phyloP scores from a whole-genome alignment of 2,888 invertebrate species.

The Drosophila trichaetosa region DNA sequence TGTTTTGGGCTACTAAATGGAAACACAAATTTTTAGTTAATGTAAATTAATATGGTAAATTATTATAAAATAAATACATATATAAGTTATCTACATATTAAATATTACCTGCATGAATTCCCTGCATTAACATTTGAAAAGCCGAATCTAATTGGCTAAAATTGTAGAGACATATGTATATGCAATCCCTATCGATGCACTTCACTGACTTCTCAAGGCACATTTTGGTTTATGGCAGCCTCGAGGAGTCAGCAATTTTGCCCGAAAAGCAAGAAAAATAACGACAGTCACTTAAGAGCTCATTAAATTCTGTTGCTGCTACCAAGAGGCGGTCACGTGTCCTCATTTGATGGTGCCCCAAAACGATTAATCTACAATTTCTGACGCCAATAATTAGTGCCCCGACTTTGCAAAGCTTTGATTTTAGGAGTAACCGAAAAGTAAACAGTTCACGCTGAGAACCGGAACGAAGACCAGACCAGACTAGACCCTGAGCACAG shows the following conservation, averaged over 20 bases:
- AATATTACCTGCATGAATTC: neutral
- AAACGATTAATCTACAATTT: slow-evolving; percentile 42
- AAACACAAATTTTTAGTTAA: neutral
- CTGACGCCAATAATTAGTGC: slow-evolving; percentile 57
- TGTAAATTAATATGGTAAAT: neutral
- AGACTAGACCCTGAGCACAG: neutral
- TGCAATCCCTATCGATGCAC: slow-evolving; percentile 21
- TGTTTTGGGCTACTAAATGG: neutral
- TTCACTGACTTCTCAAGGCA: slow-evolving; percentile 19
- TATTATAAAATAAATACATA: neutral
- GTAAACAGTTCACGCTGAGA: slow-evolving; percentile 22
- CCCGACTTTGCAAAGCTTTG: slow-evolving; percentile 44
- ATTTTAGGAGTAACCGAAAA: slow-evolving; percentile 27
- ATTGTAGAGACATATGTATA: too few species aligned
- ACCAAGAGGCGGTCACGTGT: slow-evolving; percentile 53
- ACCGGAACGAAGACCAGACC: neutral
- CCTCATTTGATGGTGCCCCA: slow-evolving; percentile 45
- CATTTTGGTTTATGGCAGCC: slow-evolving; percentile 41
- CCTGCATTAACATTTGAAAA: neutral
- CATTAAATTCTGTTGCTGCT: slow-evolving; percentile 60
- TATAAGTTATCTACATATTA: neutral
- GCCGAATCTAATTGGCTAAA: neutral
- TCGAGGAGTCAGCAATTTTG: slow-evolving; percentile 57
- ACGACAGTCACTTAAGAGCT: slow-evolving; percentile 67
- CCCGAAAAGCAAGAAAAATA: slow-evolving; percentile 43